Percentiles rank a stretch among this genome's conserved stretches.
Evolutionary conservation across 2,797 vertebrate genomes (phyloP).

Genomic region (Siniperca undulata): DNA sequence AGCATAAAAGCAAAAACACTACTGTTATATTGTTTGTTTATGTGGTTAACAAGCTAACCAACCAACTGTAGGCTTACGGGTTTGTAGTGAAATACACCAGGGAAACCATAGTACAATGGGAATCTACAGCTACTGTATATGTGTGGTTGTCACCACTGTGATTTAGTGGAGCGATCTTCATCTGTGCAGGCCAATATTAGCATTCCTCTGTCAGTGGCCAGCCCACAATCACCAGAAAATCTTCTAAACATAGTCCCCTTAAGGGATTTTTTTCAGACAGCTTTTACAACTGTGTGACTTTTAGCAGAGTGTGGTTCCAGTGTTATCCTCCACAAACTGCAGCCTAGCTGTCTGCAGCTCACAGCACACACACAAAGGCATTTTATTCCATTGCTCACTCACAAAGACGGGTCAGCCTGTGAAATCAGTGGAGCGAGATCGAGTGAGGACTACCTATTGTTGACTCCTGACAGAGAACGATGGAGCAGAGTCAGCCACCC

Average conservation of each 20-base stretch:
- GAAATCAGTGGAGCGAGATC: slow-evolving; percentile 63
- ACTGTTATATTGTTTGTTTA: slow-evolving; percentile 26
- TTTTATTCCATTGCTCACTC: slow-evolving; percentile 46
- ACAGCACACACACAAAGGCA: slow-evolving; percentile 73
- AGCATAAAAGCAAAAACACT: background rate
- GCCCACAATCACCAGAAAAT: slow-evolving; percentile 47
- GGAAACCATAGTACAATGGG: slow-evolving; percentile 20
- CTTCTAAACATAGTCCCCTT: slow-evolving; percentile 51
- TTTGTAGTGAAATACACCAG: slow-evolving; percentile 29
- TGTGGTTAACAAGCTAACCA: background rate
- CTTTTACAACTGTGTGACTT: slow-evolving; percentile 65
- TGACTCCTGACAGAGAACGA: slow-evolving; percentile 60
- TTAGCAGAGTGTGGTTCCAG: slow-evolving; percentile 53
- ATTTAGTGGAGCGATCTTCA: slow-evolving; percentile 25
- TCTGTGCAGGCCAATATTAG: slow-evolving; percentile 48
- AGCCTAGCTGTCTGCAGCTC: slow-evolving; percentile 69
- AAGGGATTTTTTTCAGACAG: slow-evolving; percentile 43
- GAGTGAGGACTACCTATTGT: slow-evolving; percentile 66
- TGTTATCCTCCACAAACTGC: slow-evolving; percentile 45
- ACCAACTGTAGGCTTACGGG: background rate
- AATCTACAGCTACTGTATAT: slow-evolving; percentile 38
- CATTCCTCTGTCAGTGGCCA: slow-evolving; percentile 49
- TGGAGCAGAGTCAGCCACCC: slow-evolving; percentile 61
- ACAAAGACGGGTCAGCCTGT: slow-evolving; percentile 64
- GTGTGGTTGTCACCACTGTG: slow-evolving; percentile 28